Base-by-base conservation (phyloP, 2,888 invertebrate species). In the Drosophila macrospina region DNA sequence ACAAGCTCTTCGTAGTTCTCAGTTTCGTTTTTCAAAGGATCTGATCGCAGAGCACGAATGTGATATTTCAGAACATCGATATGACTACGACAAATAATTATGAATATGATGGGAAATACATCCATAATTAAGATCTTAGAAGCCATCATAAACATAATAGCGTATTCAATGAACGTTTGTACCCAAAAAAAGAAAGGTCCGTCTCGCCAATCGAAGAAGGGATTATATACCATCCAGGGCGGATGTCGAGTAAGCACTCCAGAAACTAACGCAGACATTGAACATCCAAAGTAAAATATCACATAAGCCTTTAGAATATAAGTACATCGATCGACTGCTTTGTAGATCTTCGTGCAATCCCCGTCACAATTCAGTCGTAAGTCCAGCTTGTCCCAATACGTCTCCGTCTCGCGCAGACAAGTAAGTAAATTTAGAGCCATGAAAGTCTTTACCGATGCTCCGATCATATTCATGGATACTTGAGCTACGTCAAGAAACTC, bases 1-100 rank as follows among this genome's bases (percentile, higher is more conserved):
- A 84, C 84, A 10, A 84, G 26, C 0, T 78, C 78, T 5, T 75
- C 60, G 4, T 83, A 83, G 37, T 74, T 69, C 1, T 86, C 70
- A 0, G 45, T 50, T 20, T 80, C 71, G 1, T 57, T 54, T 0
- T 56, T 61, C 0, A 11, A 28, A 0, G 59, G 50, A 51, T 88
- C 71, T 5, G 20, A 24, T 16, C 87, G 74, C 3, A 85, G 56
- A 7, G 56, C 30, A 0, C 62, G 34, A 2, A 84, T 70, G 6
- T 75, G 81, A 15, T 71, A 69, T 57, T 81, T 85, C 0, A 84
- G 52, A 0, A 81, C 61, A 37, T 63, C 64, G 37, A 74, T 20
- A 32, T 85, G 84, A 0, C 50, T 61, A 0, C 70, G 70, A 44
- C 56, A 42, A 1, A 74, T 75, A 0, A 61, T 65, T 4, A 70